Conservation (phyloP, 1,140 invertebrate genomes). For the Drosophila sp. region DNA sequence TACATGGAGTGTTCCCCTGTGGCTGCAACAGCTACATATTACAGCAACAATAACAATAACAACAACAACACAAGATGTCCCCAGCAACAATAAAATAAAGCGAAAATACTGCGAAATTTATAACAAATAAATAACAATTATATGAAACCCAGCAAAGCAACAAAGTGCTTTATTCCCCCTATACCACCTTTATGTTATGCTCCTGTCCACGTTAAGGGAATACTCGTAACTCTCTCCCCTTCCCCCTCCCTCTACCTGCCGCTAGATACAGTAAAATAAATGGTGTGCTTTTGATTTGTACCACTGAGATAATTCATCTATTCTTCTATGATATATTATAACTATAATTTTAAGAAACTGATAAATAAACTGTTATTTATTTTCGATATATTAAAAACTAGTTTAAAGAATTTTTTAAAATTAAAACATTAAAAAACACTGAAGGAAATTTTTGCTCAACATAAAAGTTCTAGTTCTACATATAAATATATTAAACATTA, state of each 20-base stretch:
- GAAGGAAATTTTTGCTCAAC: no score
- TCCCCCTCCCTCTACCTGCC: not conserved
- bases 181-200: slow-evolving; percentile 5
- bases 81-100: slow-evolving; percentile 31
- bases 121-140: slow-evolving; percentile 53
- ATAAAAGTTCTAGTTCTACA: no score
- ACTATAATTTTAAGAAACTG: no score
- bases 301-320: not conserved
- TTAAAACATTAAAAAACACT: no score
- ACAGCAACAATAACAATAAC: slow-evolving; percentile 1
- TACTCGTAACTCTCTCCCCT: not conserved
- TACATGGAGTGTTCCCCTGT: slow-evolving; percentile 35
- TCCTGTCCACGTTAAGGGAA: not conserved
- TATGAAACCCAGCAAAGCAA: slow-evolving; percentile 22
- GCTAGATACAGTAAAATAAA: not conserved
- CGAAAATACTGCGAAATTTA: slow-evolving; percentile 52
- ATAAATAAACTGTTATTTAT: no score
- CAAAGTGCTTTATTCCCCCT: not conserved
- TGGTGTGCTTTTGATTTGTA: not conserved
- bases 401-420: no score
- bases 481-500: no score
- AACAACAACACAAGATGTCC: slow-evolving; percentile 23
- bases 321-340: no score
- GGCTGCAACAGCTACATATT: slow-evolving; percentile 20
- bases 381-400: no score